A percentile compares a stretch with the other conserved stretches of the same genome.
phyloP scores from a whole-genome alignment of 2,888 invertebrate genomes.

The Auanema sp. region DNA sequence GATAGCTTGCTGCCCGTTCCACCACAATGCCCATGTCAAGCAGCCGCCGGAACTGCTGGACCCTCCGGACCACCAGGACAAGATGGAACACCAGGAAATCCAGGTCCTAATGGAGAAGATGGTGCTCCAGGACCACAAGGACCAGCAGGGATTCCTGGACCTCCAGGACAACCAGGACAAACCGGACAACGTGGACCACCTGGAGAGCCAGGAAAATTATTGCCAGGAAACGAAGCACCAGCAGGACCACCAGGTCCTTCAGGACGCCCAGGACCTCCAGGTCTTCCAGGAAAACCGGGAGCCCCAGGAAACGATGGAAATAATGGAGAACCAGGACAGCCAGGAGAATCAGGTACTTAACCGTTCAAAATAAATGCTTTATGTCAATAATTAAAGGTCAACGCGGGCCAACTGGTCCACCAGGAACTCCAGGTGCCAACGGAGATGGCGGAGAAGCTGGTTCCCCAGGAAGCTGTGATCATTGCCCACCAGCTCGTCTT shows the following conservation, averaged over 20 bases:
- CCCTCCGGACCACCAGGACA: constrained; percentile 63
- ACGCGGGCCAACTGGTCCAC: constrained; percentile 56
- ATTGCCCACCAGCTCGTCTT: constrained; percentile 55
- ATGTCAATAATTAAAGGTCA: constrained; percentile 28
- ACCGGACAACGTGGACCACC: constrained; percentile 50
- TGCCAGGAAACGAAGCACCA: constrained; percentile 47
- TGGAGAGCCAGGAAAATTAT: constrained; percentile 47
- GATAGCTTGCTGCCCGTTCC: constrained; percentile 62
- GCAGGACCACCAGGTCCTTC: constrained; percentile 54
- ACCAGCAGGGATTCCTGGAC: constrained; percentile 55
- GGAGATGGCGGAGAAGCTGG: constrained; percentile 47
- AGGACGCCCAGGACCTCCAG: constrained; percentile 56
- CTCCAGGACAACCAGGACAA: constrained; percentile 53
- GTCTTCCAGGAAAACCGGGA: constrained; percentile 47
- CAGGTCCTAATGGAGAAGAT: constrained; percentile 51
- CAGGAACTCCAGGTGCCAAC: constrained; percentile 52
- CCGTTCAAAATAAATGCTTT: background rate
- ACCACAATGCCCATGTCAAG: constrained; percentile 60
- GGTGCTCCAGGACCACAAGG: constrained; percentile 55
- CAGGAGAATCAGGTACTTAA: constrained; percentile 33
- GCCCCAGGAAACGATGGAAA: constrained; percentile 35
- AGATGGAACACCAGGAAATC: constrained; percentile 55
- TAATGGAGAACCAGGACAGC: constrained; percentile 24
- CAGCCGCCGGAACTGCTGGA: constrained; percentile 75
- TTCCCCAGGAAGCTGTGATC: constrained; percentile 53